These are phyloP conservation scores for Silurus asotus DNA, from an alignment of 2,113 vertebrate genomes.

Conservation along the genomic window DNA sequence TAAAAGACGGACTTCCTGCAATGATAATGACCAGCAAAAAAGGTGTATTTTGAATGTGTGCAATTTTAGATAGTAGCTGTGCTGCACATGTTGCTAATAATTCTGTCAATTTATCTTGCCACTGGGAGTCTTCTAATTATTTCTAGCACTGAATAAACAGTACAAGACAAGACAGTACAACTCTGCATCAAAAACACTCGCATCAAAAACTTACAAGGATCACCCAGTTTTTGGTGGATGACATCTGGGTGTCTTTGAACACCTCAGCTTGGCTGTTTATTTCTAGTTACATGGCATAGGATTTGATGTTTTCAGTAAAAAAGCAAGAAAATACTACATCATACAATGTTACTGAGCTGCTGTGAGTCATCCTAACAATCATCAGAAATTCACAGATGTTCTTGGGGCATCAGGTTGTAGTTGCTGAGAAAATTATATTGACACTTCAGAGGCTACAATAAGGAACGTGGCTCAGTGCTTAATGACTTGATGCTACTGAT, in stretches of 20 bases:
- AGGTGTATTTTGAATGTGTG: neutral
- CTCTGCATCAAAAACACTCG: neutral
- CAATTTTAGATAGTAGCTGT: constrained; percentile 18
- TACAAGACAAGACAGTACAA: neutral
- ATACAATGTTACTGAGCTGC: neutral
- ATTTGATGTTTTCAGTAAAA: neutral
- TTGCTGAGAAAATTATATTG: neutral
- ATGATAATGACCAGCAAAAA: constrained; percentile 23
- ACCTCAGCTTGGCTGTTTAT: neutral
- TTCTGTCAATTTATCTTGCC: constrained; percentile 23
- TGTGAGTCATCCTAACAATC: neutral
- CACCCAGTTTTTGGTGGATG: neutral
- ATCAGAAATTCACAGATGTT: neutral
- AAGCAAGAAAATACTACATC: neutral
- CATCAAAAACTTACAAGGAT: neutral
- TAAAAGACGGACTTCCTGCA: constrained; percentile 5
- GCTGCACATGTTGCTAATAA: constrained; percentile 23
- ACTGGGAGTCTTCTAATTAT: constrained; percentile 21
- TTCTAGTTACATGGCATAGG: neutral
- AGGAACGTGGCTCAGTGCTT: neutral
- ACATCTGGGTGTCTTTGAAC: neutral
- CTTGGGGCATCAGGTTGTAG: neutral
- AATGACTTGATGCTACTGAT: neutral
- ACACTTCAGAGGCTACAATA: neutral
- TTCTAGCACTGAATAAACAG: constrained; percentile 20